Base-by-base conservation (phyloP, 2,888 invertebrate genomes). In the Anagyrus pseudococci region DNA sequence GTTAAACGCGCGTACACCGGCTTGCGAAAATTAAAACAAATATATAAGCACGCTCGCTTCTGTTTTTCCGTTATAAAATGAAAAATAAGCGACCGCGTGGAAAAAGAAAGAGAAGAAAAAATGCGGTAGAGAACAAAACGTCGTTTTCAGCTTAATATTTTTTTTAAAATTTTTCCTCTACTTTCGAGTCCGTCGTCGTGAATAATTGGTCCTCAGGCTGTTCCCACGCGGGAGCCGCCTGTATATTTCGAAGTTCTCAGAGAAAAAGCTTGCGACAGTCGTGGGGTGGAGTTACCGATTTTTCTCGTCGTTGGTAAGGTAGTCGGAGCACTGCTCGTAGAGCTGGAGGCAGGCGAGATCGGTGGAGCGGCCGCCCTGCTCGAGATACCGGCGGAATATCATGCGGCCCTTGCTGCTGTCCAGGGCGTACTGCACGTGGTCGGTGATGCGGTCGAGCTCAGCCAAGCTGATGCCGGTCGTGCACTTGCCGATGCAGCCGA, bases 401-500 rank as follows among this genome's bases (percentile, higher is more conserved):
- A 70, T 44, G 19, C 70, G 70, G 6, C 76, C 77, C 3, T 66
- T 50, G 1, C 54, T 46, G 52, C 73, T 66, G 3, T 33, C 55
- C 37, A 78, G 46, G 2, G 77, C 74, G 10, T 65, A 68, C 6
- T 71, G 64, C 58, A 78, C 67, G 54, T 72, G 71, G 44, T 77
- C 74, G 44, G 78, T 78, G 13, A 77, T 70, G 19, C 56, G 59
- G 55, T 77, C 73, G 25, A 77, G 62, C 37, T 77, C 75, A 17
- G 71, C 67, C n/a, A 2, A 13, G 13, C 62, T 72, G 4, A 78
- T 62, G 23, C 74, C 75, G 56, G 70, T 71, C 26, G 72, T 73
- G 53, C 77, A 77, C 58, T 75, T 77, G 62, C 75, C 77, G 48
- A 77, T 73, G 59, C 78, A 78, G 3, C 76, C 74, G 55, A 75